Evolutionary conservation across 2,797 vertebrate genomes (phyloP).

Genomic region (Atherinosoma microstoma): DNA sequence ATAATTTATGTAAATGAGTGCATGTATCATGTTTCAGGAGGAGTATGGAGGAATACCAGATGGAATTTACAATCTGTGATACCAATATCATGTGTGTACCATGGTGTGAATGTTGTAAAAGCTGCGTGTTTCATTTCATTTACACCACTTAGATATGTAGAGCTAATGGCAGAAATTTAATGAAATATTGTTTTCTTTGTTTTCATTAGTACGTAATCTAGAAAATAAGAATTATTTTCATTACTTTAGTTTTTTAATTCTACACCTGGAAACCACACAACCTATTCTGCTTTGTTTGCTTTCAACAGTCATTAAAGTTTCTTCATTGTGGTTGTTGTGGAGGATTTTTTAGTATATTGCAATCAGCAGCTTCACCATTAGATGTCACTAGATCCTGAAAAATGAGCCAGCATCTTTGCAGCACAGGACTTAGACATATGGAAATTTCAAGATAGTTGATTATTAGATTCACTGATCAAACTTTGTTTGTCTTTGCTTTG

Average conservation of each 20-base stretch:
- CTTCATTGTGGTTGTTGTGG: background rate
- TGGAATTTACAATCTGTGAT: constrained; percentile 20
- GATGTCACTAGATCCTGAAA: too few relatives aligned
- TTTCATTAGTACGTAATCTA: too few relatives aligned
- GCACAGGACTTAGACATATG: too few relatives aligned
- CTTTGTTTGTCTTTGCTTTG: too few relatives aligned
- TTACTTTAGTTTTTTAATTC: background rate
- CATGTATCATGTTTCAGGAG: constrained; percentile 24
- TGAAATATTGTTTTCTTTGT: too few relatives aligned
- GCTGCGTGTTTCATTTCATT: background rate
- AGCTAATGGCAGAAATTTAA: background rate
- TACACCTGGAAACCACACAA: too few relatives aligned
- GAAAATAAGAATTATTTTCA: background rate
- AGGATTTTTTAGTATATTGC: background rate
- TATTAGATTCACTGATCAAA: too few relatives aligned
- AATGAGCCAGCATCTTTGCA: too few relatives aligned
- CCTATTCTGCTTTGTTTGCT: background rate
- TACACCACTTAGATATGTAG: background rate
- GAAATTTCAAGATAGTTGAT: too few relatives aligned
- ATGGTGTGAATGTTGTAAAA: background rate
- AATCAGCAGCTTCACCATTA: background rate
- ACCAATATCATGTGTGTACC: background rate
- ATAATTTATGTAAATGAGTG: constrained; percentile 34
- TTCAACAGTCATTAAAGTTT: background rate
- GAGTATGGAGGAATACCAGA: constrained; percentile 35